Conservation (phyloP, 2,113 vertebrate genomes). For the Asarcornis scutulata region DNA sequence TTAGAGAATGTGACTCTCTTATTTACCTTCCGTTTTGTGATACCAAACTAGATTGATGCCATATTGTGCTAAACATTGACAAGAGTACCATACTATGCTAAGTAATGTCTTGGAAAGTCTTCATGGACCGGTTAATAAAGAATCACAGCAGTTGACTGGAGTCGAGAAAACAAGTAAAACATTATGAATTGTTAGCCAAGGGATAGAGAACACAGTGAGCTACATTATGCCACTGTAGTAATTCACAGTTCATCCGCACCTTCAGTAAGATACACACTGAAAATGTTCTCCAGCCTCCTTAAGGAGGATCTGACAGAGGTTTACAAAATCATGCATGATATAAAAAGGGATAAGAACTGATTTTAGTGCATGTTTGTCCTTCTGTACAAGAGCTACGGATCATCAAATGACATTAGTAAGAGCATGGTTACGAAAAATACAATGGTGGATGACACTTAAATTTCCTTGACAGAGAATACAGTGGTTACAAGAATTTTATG, state of each 20-base stretch:
- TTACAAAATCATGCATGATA: slow-evolving; percentile 12
- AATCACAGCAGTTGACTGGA: not conserved
- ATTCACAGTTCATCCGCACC: not conserved
- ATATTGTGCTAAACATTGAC: not conserved
- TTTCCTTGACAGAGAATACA: not conserved
- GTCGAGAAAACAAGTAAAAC: not conserved
- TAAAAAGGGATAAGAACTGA: not conserved
- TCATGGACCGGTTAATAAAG: not conserved
- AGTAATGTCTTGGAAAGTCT: not conserved
- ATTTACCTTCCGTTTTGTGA: not conserved
- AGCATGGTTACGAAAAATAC: not conserved
- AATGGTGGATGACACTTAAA: not conserved
- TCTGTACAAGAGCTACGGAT: not conserved
- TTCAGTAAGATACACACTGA: not conserved
- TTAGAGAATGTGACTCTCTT: not conserved
- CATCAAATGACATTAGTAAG: slow-evolving; percentile 12
- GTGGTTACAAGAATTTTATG: not conserved
- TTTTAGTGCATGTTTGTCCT: not conserved
- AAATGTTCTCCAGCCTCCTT: not conserved
- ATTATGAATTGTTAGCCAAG: not conserved
- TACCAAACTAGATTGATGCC: not conserved
- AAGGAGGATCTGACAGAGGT: not conserved
- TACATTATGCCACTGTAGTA: not conserved
- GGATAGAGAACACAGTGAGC: not conserved
- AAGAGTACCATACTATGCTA: not conserved